Percentiles rank a stretch among this genome's conserved stretches.
Evolutionary conservation across 2,113 vertebrate species (phyloP).

Genomic region (Sialia sialis): DNA sequence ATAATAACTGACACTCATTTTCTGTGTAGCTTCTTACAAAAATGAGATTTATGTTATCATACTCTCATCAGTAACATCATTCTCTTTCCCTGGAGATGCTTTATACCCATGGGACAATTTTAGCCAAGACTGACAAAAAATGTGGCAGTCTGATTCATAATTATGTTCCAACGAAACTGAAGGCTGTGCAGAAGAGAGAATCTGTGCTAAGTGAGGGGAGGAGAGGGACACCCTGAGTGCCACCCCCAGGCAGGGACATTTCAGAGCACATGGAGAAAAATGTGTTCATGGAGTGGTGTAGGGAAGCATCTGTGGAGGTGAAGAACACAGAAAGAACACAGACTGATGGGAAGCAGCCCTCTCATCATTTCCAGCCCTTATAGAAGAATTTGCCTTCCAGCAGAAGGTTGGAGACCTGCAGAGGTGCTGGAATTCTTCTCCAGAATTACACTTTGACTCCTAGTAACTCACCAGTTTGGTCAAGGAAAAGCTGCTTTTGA

Average conservation of each 20-base stretch:
- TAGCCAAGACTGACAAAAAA: not conserved
- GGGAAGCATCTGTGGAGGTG: not conserved
- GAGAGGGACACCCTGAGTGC: not conserved
- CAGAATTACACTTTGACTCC: not conserved
- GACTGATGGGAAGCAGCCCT: not conserved
- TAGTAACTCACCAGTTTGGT: not conserved
- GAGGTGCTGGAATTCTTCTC: not conserved
- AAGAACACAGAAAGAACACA: not conserved
- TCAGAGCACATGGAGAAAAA: not conserved
- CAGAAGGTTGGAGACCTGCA: not conserved
- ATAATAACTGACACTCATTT: not conserved
- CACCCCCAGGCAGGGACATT: not conserved
- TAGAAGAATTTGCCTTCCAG: not conserved
- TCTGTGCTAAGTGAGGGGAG: not conserved
- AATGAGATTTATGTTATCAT: not conserved
- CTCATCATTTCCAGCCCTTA: not conserved
- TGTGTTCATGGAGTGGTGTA: not conserved
- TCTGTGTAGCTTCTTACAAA: not conserved
- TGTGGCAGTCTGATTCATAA: not conserved
- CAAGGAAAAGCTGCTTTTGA: not conserved
- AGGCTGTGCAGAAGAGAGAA: not conserved
- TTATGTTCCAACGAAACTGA: not conserved
- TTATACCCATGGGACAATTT: not conserved
- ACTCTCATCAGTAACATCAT: not conserved
- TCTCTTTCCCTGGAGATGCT: not conserved